A percentile compares a stretch with the other conserved stretches of the same genome.
phyloP scores from a whole-genome alignment of 2,797 vertebrate genomes.

The Squalus acanthias region DNA sequence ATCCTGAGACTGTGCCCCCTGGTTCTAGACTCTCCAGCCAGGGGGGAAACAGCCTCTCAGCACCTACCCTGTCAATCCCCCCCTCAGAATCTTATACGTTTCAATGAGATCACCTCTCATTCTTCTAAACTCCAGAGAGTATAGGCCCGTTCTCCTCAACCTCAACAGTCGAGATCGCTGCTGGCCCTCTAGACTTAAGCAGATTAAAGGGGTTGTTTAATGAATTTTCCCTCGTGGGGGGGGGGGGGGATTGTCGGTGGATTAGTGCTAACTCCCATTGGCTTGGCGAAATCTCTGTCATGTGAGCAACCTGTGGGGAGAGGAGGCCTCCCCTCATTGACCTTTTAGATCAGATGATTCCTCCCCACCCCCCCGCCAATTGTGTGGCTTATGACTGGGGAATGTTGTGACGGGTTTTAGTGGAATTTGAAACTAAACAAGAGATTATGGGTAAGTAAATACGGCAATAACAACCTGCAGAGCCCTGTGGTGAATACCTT shows the following conservation, averaged over 20 bases:
- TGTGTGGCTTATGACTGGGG: neutral
- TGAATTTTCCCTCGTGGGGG: neutral
- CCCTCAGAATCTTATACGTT: neutral
- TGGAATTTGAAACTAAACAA: neutral
- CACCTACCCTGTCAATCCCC: neutral
- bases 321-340: neutral
- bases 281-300: neutral
- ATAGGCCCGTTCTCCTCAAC: neutral
- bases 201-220: neutral
- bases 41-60: neutral
- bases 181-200: neutral
- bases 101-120: neutral
- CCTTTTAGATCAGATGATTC: neutral
- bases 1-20: no score
- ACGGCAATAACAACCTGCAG: neutral
- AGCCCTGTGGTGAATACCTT: neutral
- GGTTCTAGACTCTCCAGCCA: neutral
- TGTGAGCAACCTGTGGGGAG: neutral
- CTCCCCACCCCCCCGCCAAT: neutral
- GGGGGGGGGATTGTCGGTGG: neutral
- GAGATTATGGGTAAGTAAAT: neutral
- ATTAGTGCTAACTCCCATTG: neutral
- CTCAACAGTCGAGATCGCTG: neutral
- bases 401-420: neutral
- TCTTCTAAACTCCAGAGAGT: neutral